Percentiles rank a stretch among this genome's conserved stretches.
These are phyloP conservation scores for Castor canadensis DNA, from an alignment of 2,113 vertebrate species.

Conservation along the genomic window DNA sequence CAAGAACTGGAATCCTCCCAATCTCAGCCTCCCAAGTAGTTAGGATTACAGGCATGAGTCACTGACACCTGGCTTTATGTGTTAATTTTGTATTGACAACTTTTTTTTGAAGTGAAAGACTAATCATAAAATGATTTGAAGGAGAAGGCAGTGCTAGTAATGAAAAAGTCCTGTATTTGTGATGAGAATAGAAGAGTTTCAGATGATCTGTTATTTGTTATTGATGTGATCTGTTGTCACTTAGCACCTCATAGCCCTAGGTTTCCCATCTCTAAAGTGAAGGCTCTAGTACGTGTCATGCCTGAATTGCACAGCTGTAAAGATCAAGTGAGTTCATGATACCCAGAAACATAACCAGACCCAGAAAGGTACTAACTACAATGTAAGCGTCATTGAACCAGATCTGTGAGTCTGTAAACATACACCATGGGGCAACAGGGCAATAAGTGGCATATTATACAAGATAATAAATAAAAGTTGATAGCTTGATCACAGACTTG, in stretches of 20 bases:
- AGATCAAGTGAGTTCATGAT: neutral
- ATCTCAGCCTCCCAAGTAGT: too few species aligned
- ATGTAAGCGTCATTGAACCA: neutral
- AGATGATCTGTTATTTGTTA: neutral
- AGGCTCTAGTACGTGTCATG: neutral
- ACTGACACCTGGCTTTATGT: too few species aligned
- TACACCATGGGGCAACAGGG: neutral
- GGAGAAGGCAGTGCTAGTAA: neutral
- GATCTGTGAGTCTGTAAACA: neutral
- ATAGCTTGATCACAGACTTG: neutral
- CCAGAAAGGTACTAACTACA: neutral
- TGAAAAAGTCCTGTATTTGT: neutral
- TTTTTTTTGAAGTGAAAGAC: neutral
- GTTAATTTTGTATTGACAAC: constrained; percentile 6
- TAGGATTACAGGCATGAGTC: too few species aligned
- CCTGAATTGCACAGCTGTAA: neutral
- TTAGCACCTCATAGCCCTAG: neutral
- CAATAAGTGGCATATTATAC: neutral
- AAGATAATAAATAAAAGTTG: neutral
- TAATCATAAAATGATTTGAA: neutral
- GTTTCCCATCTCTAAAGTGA: neutral
- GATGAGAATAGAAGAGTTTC: neutral
- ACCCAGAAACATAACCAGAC: too few species aligned
- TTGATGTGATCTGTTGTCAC: neutral
- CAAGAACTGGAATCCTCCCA: too few species aligned